phyloP scores from a whole-genome alignment of 2,113 vertebrate species.

The Xerus inauris region DNA sequence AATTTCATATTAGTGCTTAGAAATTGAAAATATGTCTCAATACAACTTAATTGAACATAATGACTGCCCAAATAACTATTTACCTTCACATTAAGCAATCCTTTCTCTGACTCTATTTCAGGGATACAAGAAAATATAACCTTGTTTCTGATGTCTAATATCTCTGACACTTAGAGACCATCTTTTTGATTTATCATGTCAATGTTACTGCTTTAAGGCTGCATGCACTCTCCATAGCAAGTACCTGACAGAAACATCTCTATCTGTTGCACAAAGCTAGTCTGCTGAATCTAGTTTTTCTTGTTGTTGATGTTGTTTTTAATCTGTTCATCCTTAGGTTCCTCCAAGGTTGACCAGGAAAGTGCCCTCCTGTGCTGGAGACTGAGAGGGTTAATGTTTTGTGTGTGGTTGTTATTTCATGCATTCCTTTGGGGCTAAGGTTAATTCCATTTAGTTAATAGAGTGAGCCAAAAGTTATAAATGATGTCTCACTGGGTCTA shows the following conservation, averaged over 20 bases:
- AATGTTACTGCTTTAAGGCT: background rate
- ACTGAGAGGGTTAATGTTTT: background rate
- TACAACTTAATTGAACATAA: background rate
- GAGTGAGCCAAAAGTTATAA: background rate
- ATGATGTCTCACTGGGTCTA: background rate
- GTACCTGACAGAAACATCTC: background rate
- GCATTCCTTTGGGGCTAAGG: background rate
- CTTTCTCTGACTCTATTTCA: background rate
- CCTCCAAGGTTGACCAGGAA: background rate
- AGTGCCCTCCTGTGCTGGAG: background rate
- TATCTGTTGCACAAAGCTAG: background rate
- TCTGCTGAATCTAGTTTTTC: background rate
- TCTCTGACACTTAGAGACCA: background rate
- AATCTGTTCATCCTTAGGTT: background rate
- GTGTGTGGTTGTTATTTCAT: background rate
- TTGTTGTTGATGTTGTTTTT: background rate
- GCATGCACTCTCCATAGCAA: background rate
- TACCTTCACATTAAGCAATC: background rate
- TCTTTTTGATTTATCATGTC: constrained; percentile 30
- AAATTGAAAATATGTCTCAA: background rate
- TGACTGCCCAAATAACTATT: background rate
- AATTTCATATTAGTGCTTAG: background rate
- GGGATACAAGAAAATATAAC: background rate
- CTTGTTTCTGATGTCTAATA: background rate
- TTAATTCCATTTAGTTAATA: background rate